These are phyloP conservation scores for Melinaea menophilus DNA, from an alignment of 2,888 invertebrate species.

Conservation along the genomic window DNA sequence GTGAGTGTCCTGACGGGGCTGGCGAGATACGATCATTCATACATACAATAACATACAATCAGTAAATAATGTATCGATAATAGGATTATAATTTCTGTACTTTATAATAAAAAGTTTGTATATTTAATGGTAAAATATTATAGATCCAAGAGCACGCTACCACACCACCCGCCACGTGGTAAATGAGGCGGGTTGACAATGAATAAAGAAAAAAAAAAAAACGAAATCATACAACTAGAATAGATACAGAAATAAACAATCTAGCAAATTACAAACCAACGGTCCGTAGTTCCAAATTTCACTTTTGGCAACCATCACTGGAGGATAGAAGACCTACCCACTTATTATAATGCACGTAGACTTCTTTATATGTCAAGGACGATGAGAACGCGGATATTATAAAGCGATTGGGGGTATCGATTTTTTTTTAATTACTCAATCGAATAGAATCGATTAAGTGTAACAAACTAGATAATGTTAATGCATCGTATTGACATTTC, in stretches of 20 bases:
- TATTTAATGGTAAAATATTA: neutral
- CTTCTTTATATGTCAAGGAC: too few species aligned
- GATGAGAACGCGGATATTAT: too few species aligned
- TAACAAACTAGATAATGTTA: slow-evolving; percentile 59
- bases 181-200: slow-evolving; percentile 35
- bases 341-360: slow-evolving; percentile 17
- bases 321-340: slow-evolving; percentile 28
- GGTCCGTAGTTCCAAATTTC: slow-evolving; percentile 46
- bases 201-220: slow-evolving; percentile 12
- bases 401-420: neutral
- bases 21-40: slow-evolving; percentile 13
- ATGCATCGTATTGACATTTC: slow-evolving; percentile 75
- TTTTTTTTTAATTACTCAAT: neutral
- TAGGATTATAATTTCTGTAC: too few species aligned
- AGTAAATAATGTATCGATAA: too few species aligned
- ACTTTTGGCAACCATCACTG: slow-evolving; percentile 53
- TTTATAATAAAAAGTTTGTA: too few species aligned
- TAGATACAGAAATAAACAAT: slow-evolving; percentile 40
- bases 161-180: slow-evolving; percentile 27
- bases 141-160: neutral
- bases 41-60: too few species aligned
- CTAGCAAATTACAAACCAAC: slow-evolving; percentile 45
- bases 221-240: slow-evolving; percentile 33
- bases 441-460: slow-evolving; percentile 28
- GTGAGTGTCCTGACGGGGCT: slow-evolving; percentile 59